These are phyloP conservation scores for Norana najaformis DNA, from an alignment of 2,888 invertebrate species.

Conservation along the genomic window DNA sequence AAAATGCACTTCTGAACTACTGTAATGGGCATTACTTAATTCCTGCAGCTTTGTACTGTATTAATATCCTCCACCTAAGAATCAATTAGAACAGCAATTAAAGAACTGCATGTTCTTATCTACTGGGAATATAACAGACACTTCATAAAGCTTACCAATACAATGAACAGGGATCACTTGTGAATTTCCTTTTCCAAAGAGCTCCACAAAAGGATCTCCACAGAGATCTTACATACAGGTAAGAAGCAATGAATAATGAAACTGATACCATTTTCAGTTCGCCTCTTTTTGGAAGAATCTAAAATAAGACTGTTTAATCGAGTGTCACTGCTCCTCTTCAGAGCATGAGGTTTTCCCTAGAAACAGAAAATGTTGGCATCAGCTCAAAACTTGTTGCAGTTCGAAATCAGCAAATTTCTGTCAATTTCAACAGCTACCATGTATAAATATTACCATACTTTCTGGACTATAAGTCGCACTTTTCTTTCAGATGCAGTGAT, in stretches of 20 bases:
- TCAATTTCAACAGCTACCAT: background rate
- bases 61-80: background rate
- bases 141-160: background rate
- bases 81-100: background rate
- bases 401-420: background rate
- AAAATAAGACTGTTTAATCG: background rate
- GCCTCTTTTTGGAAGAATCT: background rate
- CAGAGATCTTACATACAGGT: background rate
- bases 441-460: too few relatives aligned
- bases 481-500: too few relatives aligned
- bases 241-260: background rate
- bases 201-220: too few relatives aligned
- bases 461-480: too few relatives aligned
- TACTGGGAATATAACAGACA: background rate
- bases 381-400: background rate
- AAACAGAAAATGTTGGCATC: background rate
- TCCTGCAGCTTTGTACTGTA: background rate
- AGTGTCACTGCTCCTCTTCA: background rate
- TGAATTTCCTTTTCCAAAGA: background rate
- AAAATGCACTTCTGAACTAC: background rate
- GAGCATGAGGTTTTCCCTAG: slow-evolving; percentile 18
- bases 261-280: slow-evolving; percentile 17
- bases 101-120: background rate
- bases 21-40: background rate
- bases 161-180: background rate